phyloP scores from a whole-genome alignment of 2,888 invertebrate species.

The Drosophila parthenogenetica region DNA sequence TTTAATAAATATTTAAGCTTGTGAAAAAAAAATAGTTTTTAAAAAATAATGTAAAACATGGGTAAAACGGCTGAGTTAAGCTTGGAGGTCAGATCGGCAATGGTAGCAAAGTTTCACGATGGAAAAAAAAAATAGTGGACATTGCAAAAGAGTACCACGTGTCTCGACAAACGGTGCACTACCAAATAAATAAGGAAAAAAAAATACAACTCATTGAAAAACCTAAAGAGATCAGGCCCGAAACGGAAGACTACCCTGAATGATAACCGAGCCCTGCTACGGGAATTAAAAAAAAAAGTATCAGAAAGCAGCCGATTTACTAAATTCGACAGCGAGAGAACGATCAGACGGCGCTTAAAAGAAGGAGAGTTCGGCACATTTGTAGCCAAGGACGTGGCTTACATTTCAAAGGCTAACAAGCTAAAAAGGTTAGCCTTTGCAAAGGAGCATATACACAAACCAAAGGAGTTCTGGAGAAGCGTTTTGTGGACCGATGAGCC shows the following conservation, averaged over 20 bases:
- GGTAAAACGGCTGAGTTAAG: constrained; percentile 1
- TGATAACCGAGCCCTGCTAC: not conserved
- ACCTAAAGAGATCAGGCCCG: not conserved
- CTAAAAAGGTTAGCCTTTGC: constrained; percentile 27
- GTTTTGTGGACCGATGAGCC: constrained; percentile 38
- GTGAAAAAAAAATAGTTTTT: too few relatives aligned
- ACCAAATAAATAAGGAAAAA: constrained; percentile 20
- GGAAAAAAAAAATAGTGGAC: constrained; percentile 5
- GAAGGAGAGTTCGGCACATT: not conserved
- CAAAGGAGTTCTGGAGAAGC: constrained; percentile 36
- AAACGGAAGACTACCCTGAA: not conserved
- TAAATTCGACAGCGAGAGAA: too few relatives aligned
- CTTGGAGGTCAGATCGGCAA: constrained; percentile 8
- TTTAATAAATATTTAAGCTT: too few relatives aligned
- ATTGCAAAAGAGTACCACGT: constrained; percentile 10
- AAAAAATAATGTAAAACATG: too few relatives aligned
- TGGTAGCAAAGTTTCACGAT: constrained; percentile 21
- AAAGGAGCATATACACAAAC: constrained; percentile 26
- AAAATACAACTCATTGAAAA: not conserved
- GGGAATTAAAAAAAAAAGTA: not conserved
- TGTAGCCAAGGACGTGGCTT: constrained; percentile 2
- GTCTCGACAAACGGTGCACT: constrained; percentile 26
- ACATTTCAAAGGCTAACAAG: constrained; percentile 6
- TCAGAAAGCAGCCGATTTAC: too few relatives aligned
- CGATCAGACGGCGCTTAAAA: too few relatives aligned